A percentile compares a stretch with the other conserved stretches of the same genome.
These are phyloP conservation scores for Serilophus lunatus DNA, from an alignment of 2,113 vertebrate species.

Conservation along the genomic window DNA sequence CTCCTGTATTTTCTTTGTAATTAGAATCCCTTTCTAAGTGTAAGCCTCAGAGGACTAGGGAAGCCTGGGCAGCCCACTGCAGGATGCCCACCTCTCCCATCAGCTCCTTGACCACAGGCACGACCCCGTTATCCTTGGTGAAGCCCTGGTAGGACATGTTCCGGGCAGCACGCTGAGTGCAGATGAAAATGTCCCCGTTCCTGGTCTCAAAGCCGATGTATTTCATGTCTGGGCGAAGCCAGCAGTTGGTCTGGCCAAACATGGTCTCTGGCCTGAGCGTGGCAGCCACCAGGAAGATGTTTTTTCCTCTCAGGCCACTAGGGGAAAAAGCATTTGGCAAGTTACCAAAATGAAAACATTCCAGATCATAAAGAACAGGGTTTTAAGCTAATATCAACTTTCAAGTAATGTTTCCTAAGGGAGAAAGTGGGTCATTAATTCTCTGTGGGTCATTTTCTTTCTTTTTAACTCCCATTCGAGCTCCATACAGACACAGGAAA, in stretches of 20 bases:
- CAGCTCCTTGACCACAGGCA: slow-evolving; percentile 89
- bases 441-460: background rate
- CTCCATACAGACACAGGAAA: background rate
- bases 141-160: slow-evolving; percentile 98
- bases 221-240: slow-evolving; percentile 93
- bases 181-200: slow-evolving; percentile 86
- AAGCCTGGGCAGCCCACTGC: background rate
- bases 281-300: slow-evolving; percentile 91
- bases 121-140: slow-evolving; percentile 84
- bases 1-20: background rate
- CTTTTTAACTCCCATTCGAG: background rate
- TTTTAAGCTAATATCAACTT: background rate
- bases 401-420: background rate
- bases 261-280: slow-evolving; percentile 96
- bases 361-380: background rate
- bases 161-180: slow-evolving; percentile 86
- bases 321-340: background rate
- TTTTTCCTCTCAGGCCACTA: slow-evolving; percentile 89
- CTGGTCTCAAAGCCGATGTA: slow-evolving; percentile 89
- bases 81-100: slow-evolving; percentile 86
- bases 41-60: background rate
- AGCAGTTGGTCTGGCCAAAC: slow-evolving; percentile 99
- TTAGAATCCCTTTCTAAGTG: accelerated
- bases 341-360: background rate
- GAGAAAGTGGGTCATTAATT: background rate